Percentiles rank a stretch among this genome's conserved stretches.
Conservation (phyloP, 2,797 vertebrate species). For the Rhincodon typus region DNA sequence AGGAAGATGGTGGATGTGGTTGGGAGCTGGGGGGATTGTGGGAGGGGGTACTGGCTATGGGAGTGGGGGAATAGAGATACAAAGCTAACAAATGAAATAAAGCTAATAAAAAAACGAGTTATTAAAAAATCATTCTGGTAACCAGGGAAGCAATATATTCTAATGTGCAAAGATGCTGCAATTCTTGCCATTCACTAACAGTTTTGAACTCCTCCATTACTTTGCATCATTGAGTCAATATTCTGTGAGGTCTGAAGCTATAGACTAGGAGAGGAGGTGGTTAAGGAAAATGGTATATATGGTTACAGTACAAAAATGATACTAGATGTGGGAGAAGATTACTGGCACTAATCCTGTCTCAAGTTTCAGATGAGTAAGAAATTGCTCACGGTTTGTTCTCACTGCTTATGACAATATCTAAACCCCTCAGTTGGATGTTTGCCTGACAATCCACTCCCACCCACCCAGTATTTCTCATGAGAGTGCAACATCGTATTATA, state of each 20-base stretch:
- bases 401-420: neutral
- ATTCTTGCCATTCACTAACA: neutral
- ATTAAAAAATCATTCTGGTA: neutral
- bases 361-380: constrained; percentile 28
- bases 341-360: constrained; percentile 15
- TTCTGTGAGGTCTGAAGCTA: neutral
- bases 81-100: neutral
- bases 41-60: too few relatives aligned
- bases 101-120: neutral
- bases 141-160: neutral
- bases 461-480: neutral
- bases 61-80: neutral
- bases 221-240: neutral
- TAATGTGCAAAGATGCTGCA: neutral
- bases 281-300: neutral
- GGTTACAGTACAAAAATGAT: constrained; percentile 2
- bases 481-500: neutral
- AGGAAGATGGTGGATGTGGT: neutral
- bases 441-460: constrained; percentile 33
- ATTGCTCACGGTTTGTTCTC: constrained; percentile 2
- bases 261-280: neutral
- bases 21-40: too few relatives aligned
- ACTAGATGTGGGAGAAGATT: constrained; percentile 21
- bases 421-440: constrained; percentile 26
- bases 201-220: neutral